Percentiles rank a stretch among this genome's conserved stretches.
These are phyloP conservation scores for Mastomys natalensis DNA, from an alignment of 2,113 vertebrate genomes.

Conservation along the genomic window DNA sequence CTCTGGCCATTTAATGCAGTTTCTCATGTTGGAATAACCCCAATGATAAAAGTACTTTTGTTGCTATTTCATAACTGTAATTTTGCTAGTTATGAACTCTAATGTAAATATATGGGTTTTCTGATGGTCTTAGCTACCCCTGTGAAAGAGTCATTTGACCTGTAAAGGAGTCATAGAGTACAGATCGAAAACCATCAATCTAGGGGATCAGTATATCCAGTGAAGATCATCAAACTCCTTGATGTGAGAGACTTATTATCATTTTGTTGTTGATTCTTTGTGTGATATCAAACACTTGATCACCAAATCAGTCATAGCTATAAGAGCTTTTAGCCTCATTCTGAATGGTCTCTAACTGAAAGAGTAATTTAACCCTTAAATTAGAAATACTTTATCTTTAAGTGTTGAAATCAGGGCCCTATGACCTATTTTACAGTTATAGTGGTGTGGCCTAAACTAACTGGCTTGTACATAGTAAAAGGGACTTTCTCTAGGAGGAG, in stretches of 20 bases:
- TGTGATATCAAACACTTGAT: not conserved
- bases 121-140: not conserved
- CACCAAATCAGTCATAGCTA: not conserved
- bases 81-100: not conserved
- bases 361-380: slow-evolving; percentile 57
- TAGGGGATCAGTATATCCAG: not conserved
- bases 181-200: no score
- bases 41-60: not conserved
- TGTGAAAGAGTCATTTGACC: not conserved
- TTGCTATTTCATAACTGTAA: not conserved
- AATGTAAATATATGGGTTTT: not conserved
- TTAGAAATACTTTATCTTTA: slow-evolving; percentile 35
- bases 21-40: not conserved
- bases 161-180: no score
- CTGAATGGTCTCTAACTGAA: not conserved
- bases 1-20: not conserved
- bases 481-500: slow-evolving; percentile 73
- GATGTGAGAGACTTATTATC: not conserved
- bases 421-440: slow-evolving; percentile 75
- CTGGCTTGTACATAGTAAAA: slow-evolving; percentile 70
- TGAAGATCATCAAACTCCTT: not conserved
- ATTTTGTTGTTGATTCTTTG: not conserved
- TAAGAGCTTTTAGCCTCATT: not conserved
- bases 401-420: slow-evolving; percentile 64
- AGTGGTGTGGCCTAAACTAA: slow-evolving; percentile 73